Base-by-base conservation (phyloP, 2,888 invertebrate genomes). In the Ormyrus labotus region DNA sequence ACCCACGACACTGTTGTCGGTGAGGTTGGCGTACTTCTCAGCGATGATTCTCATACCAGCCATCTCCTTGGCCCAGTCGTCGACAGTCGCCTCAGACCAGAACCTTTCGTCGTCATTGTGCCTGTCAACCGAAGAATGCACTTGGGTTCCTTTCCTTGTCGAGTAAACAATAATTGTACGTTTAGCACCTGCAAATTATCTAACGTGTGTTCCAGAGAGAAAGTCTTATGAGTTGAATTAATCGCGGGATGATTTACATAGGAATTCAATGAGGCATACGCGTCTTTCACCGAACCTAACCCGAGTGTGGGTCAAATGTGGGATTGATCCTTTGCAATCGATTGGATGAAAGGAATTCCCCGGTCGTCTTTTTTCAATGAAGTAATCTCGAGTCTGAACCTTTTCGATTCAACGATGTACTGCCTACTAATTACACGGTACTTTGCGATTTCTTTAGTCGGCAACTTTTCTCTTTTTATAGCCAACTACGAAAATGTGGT, bases 31-130 rank as follows among this genome's bases (percentile, higher is more conserved):
- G 92, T 94, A 97, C 89, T 97, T 97, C 91, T 97, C 97, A 81
- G 95, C 94, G 88, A 97, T 97, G 84, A 97, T 96, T 85, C 97
- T 94, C 95, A 96, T 96, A 81, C 97, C 97, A 60, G 97, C 97
- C 97, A 97, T 97, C 92, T 97, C 97, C 90, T 96, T 97, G 73
- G 96, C 96, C 97, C 97, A 98, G 91, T 96, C 97, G 88, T 96
- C 97, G 13, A 97, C 96, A 9, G 96, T 95, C 10, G 97, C 97
- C 88, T 97, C 96, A 84, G 96, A 96, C 97, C 97, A 98, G 93
- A 97, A 97, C 69, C 94, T 94, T 91, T 97, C 97, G 85, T 97
- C 96, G 85, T 96, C 95, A 87, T 97, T 97, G 92, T 98, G 97
- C 82, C 96, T 96, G 90, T 68, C 8, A 4, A n/a, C 78, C 64